These are phyloP conservation scores for Camponotus floridanus DNA, from an alignment of 1,140 invertebrate species.

Conservation along the genomic window DNA sequence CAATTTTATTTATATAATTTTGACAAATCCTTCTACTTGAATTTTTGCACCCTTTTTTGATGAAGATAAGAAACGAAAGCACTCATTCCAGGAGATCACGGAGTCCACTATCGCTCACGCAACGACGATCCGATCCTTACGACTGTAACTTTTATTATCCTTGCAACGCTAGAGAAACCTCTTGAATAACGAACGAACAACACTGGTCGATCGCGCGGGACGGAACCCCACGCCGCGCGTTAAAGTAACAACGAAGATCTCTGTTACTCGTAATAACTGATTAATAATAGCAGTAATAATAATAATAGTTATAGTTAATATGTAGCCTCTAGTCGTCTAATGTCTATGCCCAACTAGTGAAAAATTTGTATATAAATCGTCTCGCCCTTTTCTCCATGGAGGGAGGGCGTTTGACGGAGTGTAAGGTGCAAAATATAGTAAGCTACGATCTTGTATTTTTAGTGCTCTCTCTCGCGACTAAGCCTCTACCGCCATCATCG, in stretches of 20 bases:
- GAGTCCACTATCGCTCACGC: not conserved
- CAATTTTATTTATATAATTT: not conserved
- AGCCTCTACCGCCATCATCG: conserved; percentile 79
- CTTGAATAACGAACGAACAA: conserved; percentile 80
- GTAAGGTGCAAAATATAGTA: conserved; percentile 84
- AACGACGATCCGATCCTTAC: conserved; percentile 51
- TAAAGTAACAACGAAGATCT: conserved; percentile 80
- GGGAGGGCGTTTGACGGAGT: conserved; percentile 76
- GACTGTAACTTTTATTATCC: conserved; percentile 67
- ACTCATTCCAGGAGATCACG: conserved; percentile 3
- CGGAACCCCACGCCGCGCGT: conserved; percentile 32
- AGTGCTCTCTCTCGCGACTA: conserved; percentile 82
- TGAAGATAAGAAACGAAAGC: conserved; percentile 8
- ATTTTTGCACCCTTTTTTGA: not conserved
- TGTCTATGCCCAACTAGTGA: conserved; percentile 83
- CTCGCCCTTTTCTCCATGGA: conserved; percentile 64
- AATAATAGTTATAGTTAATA: conserved; percentile 79
- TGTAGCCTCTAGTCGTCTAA: conserved; percentile 86
- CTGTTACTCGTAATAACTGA: conserved; percentile 76
- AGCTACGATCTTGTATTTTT: conserved; percentile 81
- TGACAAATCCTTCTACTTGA: not conserved
- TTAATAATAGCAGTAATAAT: conserved; percentile 78
- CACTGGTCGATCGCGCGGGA: conserved; percentile 75
- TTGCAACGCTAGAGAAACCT: conserved; percentile 77
- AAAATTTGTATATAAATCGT: conserved; percentile 78